Evolutionary conservation across 2,113 vertebrate genomes (phyloP).

Genomic region (Eurystomus gularis): DNA sequence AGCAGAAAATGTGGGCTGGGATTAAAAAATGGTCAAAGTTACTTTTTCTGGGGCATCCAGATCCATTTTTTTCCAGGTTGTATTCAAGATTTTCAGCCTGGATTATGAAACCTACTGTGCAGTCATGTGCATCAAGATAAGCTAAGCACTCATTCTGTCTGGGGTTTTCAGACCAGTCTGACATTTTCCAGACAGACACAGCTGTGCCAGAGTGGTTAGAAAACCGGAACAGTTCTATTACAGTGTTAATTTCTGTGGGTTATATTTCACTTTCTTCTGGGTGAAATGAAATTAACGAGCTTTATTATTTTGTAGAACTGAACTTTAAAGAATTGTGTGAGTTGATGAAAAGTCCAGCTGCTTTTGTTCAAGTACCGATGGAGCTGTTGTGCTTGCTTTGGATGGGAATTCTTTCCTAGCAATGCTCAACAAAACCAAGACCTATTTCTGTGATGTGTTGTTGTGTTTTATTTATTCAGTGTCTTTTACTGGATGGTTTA

Average conservation of each 20-base stretch:
- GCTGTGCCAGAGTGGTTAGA: not conserved
- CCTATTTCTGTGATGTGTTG: not conserved
- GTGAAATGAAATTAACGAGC: not conserved
- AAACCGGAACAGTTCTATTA: not conserved
- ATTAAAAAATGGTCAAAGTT: not conserved
- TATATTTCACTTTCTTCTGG: not conserved
- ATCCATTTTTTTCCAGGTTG: not conserved
- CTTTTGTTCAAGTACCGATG: not conserved
- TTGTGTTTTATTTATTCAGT: constrained; percentile 6
- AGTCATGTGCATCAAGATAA: not conserved
- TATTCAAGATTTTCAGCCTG: not conserved
- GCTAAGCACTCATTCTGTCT: not conserved
- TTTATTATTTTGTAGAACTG: not conserved
- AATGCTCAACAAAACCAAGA: not conserved
- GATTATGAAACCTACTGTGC: not conserved
- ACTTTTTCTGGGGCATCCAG: not conserved
- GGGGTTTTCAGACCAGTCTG: not conserved
- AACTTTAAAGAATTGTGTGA: not conserved
- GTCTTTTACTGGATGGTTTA: not conserved
- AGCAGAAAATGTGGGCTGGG: not conserved
- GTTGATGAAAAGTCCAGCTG: not conserved
- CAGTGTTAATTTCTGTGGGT: not conserved
- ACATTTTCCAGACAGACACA: not conserved
- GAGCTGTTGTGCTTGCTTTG: not conserved
- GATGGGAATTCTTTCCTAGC: not conserved